phyloP scores from a whole-genome alignment of 2,797 vertebrate species.

The Adelosebastes latens region DNA sequence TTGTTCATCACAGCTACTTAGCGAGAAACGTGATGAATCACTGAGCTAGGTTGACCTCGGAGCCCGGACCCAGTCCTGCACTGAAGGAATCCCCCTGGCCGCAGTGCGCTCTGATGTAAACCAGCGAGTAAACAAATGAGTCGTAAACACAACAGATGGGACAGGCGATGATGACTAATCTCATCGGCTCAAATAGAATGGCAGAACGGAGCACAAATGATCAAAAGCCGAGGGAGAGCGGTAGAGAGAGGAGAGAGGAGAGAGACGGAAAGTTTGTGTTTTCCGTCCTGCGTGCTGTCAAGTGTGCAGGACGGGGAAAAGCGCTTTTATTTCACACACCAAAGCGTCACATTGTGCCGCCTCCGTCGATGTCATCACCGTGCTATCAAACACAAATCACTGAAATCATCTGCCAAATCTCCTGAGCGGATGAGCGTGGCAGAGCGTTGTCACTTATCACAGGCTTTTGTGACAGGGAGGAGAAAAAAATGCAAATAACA shows the following conservation, averaged over 20 bases:
- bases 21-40: slow-evolving; percentile 56
- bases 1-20: slow-evolving; percentile 41
- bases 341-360: slow-evolving; percentile 31
- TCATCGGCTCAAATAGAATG: slow-evolving; percentile 52
- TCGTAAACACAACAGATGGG: slow-evolving; percentile 75
- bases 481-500: slow-evolving; percentile 40
- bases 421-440: slow-evolving; percentile 33
- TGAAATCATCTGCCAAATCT: slow-evolving; percentile 37
- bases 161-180: slow-evolving; percentile 57
- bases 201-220: slow-evolving; percentile 28
- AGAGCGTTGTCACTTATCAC: slow-evolving; percentile 35
- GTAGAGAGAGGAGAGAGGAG: background rate
- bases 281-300: slow-evolving; percentile 2
- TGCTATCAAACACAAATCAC: slow-evolving; percentile 60
- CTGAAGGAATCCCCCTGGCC: slow-evolving; percentile 47
- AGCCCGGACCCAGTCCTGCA: slow-evolving; percentile 20
- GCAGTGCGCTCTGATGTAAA: slow-evolving; percentile 59
- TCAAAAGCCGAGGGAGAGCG: slow-evolving; percentile 36
- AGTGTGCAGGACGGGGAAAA: slow-evolving; percentile 25
- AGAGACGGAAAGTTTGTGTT: slow-evolving; percentile 32
- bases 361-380: slow-evolving; percentile 39
- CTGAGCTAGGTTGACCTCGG: slow-evolving; percentile 52
- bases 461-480: slow-evolving; percentile 24
- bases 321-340: slow-evolving; percentile 56
- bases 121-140: slow-evolving; percentile 72